Percentiles rank a stretch among this genome's conserved stretches.
These are phyloP conservation scores for Capreolus pygargus DNA, from an alignment of 2,113 vertebrate genomes.

Conservation along the genomic window DNA sequence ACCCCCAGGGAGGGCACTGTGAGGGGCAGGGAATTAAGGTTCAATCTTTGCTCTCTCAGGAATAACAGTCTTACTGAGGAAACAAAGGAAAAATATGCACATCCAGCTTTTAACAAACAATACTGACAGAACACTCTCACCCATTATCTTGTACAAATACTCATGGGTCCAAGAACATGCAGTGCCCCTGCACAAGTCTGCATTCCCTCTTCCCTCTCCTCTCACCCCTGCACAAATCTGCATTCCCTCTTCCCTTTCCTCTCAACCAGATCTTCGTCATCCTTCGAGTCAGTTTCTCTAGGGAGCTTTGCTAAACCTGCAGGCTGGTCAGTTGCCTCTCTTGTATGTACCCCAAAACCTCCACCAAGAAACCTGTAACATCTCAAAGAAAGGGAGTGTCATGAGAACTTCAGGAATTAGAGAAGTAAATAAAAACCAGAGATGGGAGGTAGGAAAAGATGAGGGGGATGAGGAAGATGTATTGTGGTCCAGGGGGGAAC, in stretches of 20 bases:
- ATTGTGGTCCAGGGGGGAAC: neutral
- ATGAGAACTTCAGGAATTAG: neutral
- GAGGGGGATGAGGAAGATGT: neutral
- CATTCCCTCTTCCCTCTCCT: neutral
- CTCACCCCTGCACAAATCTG: neutral
- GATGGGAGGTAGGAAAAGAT: neutral
- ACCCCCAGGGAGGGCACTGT: neutral
- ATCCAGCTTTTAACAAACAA: neutral
- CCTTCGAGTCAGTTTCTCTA: neutral
- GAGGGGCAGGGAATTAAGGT: neutral
- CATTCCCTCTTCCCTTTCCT: neutral
- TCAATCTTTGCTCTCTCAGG: neutral
- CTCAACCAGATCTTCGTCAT: neutral
- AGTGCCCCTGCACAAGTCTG: neutral
- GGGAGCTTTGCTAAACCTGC: neutral
- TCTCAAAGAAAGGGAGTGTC: neutral
- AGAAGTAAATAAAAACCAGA: neutral
- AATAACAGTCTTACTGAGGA: neutral
- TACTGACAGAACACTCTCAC: neutral
- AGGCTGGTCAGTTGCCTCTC: neutral
- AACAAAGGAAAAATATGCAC: neutral
- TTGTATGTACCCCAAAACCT: neutral
- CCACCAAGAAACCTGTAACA: neutral
- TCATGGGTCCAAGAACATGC: rapidly evolving
- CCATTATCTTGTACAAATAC: too few relatives aligned